Evolutionary conservation across 2,797 vertebrate species (phyloP).

Genomic region (Eptatretus atami): DNA sequence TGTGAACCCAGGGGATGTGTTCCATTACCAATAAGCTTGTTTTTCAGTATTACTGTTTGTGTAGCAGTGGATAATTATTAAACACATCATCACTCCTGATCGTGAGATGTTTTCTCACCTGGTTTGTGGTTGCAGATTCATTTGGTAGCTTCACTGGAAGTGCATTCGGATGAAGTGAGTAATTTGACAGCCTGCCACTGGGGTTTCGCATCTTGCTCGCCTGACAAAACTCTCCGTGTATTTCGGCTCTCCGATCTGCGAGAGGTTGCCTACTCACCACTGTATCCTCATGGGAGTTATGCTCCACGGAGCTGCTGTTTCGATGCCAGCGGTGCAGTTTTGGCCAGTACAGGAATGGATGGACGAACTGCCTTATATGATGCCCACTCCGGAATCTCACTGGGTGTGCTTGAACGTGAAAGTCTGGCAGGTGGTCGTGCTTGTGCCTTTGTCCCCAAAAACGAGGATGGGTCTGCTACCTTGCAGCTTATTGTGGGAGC

Average conservation of each 20-base stretch:
- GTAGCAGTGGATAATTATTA: too few species aligned
- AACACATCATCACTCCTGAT: too few species aligned
- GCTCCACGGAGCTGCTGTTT: slow-evolving; percentile 74
- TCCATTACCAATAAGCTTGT: too few species aligned
- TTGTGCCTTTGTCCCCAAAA: slow-evolving; percentile 35
- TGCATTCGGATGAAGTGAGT: slow-evolving; percentile 57
- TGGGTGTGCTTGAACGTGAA: slow-evolving; percentile 37
- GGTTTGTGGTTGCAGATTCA: too few species aligned
- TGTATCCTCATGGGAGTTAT: slow-evolving; percentile 35
- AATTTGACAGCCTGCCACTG: slow-evolving; percentile 37
- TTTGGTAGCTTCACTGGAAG: slow-evolving; percentile 14
- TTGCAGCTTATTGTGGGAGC: slow-evolving; percentile 29
- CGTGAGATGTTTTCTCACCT: too few species aligned
- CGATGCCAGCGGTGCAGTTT: slow-evolving; percentile 31
- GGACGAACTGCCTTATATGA: slow-evolving; percentile 42
- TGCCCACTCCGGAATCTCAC: slow-evolving; percentile 17
- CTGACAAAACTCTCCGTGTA: slow-evolving; percentile 50
- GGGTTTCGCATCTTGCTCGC: slow-evolving; percentile 49
- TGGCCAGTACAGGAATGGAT: slow-evolving; percentile 67
- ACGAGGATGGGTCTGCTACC: slow-evolving; percentile 6
- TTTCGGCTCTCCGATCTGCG: slow-evolving; percentile 27
- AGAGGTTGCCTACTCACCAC: slow-evolving; percentile 39
- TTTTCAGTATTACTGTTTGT: too few species aligned
- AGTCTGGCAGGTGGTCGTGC: slow-evolving; percentile 36
- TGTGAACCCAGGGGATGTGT: too few species aligned